These are phyloP conservation scores for Hucho hucho DNA, from an alignment of 2,113 vertebrate genomes.

Conservation along the genomic window DNA sequence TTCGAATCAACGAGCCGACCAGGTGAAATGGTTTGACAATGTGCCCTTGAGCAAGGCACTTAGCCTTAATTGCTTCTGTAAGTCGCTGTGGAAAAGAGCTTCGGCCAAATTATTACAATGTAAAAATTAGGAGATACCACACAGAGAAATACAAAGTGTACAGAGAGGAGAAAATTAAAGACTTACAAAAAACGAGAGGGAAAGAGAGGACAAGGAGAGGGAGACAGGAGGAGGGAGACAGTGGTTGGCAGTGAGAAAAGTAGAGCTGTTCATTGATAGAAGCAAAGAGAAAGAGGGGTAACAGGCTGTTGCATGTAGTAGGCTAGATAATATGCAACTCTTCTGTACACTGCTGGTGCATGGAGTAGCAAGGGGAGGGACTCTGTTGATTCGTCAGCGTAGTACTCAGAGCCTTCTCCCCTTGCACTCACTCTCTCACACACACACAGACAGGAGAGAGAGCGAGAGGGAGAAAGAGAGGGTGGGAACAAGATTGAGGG, in stretches of 20 bases:
- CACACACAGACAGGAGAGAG: slow-evolving; percentile 33
- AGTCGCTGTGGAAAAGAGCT: too few relatives aligned
- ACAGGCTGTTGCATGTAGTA: slow-evolving; percentile 5
- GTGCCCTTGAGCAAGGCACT: too few relatives aligned
- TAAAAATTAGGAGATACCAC: neutral
- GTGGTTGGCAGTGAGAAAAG: neutral
- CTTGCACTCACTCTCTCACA: slow-evolving; percentile 26
- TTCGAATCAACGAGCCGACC: too few relatives aligned
- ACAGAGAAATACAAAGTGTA: too few relatives aligned
- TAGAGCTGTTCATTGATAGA: neutral
- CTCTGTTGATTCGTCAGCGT: slow-evolving; percentile 53
- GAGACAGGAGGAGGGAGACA: neutral
- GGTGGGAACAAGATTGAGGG: slow-evolving; percentile 3
- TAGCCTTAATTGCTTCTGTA: too few relatives aligned
- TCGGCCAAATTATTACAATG: too few relatives aligned
- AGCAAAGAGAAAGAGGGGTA: slow-evolving; percentile 13
- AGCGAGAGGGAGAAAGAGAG: slow-evolving; percentile 18
- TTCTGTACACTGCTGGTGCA: slow-evolving; percentile 40
- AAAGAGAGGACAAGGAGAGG: neutral
- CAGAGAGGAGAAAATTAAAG: too few relatives aligned
- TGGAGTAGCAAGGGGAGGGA: slow-evolving; percentile 56
- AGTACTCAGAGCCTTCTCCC: slow-evolving; percentile 52
- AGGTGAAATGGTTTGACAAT: too few relatives aligned
- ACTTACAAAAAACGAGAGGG: neutral
- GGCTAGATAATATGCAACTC: slow-evolving; percentile 40